Base-by-base conservation (phyloP, 2,888 invertebrate genomes). In the Agrotis clavis region DNA sequence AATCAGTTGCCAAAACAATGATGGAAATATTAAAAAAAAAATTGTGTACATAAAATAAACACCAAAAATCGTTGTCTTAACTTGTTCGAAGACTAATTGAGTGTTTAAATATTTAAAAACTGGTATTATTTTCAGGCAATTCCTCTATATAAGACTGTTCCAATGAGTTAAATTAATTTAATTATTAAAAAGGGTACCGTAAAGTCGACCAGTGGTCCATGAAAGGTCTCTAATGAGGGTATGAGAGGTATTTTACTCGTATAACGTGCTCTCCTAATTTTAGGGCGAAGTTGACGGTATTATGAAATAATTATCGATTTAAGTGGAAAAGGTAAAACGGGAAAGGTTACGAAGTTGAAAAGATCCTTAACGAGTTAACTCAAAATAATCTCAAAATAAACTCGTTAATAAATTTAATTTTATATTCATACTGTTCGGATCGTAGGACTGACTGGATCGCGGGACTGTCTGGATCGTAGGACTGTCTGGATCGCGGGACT, bases 221-320 rank as follows among this genome's bases (percentile, higher is more conserved):
- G 16, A 47, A 62, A 25, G 48, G 18, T 9, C 14, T 14, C 4
- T 74, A 61, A 74, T 56, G 18, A 62, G 72, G 35, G 56, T 51
- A 25, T 25, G 57, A 25, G 6, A 35, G 53, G 41, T 60, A 78
- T 54, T 50, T 9, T 3, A 35, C 35, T 35, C 9, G 9, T 9
- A 50, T 48, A 60, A 60, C 45, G 19, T 14, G 19, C 14, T 70
- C 4, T 30, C 41, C n/a, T 48, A 54, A 60, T 73, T 79, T 71
- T 56, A 11, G 14, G 59, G 25, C 3, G 7, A 72, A 62, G 14
- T 47, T 45, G 41, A 63, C 14, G 21, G 11, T 13, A 14, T 74
- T 54, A 74, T 59, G 4, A 64, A 53, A 80, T 80, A 63, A 64
- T 80, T 75, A 13, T 19, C 19, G 16, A 57, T 30, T 2, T 13